Conservation (phyloP, 2,888 invertebrate genomes). For the Heteromyza rotundicornis region DNA sequence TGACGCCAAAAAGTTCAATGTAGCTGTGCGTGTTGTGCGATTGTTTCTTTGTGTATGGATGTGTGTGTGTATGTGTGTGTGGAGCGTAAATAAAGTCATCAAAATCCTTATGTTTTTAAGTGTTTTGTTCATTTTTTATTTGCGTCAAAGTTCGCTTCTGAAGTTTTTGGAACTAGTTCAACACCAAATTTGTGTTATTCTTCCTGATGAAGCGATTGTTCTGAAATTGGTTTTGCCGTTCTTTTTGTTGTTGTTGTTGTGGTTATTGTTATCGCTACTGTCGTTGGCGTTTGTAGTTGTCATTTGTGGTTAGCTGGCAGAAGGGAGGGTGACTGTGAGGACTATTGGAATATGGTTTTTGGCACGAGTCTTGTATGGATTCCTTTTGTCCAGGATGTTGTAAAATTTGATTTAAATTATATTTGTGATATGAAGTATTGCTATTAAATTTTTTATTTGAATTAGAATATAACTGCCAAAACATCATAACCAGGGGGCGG, state of each 20-base stretch:
- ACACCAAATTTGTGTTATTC: background rate
- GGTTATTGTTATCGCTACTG: background rate
- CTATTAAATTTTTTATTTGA: no score
- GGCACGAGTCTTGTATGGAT: no score
- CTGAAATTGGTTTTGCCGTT: background rate
- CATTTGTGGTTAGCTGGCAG: background rate
- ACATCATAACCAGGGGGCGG: no score
- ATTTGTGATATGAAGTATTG: no score
- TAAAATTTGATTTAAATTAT: no score
- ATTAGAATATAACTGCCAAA: no score
- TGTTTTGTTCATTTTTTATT: conserved; percentile 4
- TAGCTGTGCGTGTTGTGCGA: no score
- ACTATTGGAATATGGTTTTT: no score
- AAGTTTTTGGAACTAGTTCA: conserved; percentile 2
- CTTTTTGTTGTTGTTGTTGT: background rate
- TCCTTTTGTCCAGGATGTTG: no score
- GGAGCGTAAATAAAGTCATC: background rate
- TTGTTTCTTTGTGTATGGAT: background rate
- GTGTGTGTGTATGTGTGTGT: conserved; percentile 2
- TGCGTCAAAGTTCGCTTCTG: background rate
- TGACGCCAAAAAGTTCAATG: background rate
- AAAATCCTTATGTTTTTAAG: conserved; percentile 1
- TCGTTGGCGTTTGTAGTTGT: background rate
- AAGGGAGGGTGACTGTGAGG: no score
- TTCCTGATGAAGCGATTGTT: conserved; percentile 3